Evolutionary conservation across 2,888 invertebrate species (phyloP), one percentile per base, ranked within the genome.

Genomic region (Troides helena): DNA sequence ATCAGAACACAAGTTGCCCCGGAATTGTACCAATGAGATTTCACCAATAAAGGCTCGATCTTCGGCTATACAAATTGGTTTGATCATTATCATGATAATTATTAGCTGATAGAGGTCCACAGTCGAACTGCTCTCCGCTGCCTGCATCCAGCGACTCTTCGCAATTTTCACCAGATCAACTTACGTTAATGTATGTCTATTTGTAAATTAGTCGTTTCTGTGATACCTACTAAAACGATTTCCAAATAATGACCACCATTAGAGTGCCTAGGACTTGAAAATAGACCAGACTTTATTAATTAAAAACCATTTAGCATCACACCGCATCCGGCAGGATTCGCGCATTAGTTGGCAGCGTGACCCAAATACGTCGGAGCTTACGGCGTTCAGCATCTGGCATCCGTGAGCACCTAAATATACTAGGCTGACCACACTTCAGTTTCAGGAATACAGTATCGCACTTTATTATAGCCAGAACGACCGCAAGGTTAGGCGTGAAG

Each of bases 371-470:
- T 30, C 59, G 25, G n/a, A 60, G 50, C 43, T 12, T 39, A 59
- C 30, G 46, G 53, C 36, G 63, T 75, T 74, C 69, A 73, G 73
- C 85, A 85, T 85, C 84, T 85, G 85, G 79, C 72, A 46, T 67
- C 66, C 57, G 57, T 61, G 60, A 61, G 56, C 70, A 71, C 68
- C 69, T 74, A 70, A 70, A 68, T 69, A 69, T 69, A 72, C 58
- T 65, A 25, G 25, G 61, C 70, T 79, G 77, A 80, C 80, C 81
- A 79, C 79, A 78, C 78, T 76, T 70, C 70, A 71, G 72, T 69
- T 74, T 74, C 76, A 72, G 76, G 76, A 75, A 78, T 75, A 79
- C 74, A 71, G 72, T 74, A 78, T 75, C 77, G 74, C 74, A 75
- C 71, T 81, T 79, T 81, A 82, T 80, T 82, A 79, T 76, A 76